phyloP scores from a whole-genome alignment of 2,113 vertebrate species.

The Castor canadensis region DNA sequence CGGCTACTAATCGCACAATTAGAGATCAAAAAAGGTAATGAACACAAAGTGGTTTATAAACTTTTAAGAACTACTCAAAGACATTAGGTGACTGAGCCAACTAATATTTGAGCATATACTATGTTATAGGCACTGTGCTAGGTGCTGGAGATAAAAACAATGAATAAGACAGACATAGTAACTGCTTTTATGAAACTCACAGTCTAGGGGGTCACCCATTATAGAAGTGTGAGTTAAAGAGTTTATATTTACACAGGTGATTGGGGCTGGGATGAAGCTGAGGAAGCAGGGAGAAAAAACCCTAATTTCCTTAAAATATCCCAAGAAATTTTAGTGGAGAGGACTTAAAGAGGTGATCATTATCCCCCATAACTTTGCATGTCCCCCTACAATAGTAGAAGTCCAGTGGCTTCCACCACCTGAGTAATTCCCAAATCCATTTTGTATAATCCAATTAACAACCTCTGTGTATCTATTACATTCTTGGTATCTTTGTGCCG shows the following conservation, averaged over 20 bases:
- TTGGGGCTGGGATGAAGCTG: not conserved
- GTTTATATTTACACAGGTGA: not conserved
- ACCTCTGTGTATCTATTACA: not conserved
- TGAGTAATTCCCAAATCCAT: not conserved
- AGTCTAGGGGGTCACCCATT: not conserved
- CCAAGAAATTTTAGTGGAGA: not conserved
- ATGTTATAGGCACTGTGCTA: too few relatives aligned
- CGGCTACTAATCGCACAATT: not conserved
- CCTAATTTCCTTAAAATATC: not conserved
- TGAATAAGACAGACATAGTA: not conserved
- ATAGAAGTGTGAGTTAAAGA: not conserved
- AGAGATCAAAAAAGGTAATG: not conserved
- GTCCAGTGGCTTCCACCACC: not conserved
- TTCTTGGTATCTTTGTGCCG: not conserved
- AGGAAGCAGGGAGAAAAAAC: not conserved
- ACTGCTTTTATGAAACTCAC: not conserved
- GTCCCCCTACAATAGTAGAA: not conserved
- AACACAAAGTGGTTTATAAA: not conserved
- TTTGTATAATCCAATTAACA: not conserved
- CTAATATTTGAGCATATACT: not conserved
- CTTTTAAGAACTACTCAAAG: not conserved
- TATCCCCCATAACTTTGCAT: not conserved
- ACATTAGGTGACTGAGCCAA: not conserved
- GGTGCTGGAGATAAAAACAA: not conserved
- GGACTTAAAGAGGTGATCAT: too few relatives aligned